Evolutionary conservation across 2,113 vertebrate genomes (phyloP), one percentile per base, ranked within the genome.

Genomic region (Thamnaconus septentrionalis): DNA sequence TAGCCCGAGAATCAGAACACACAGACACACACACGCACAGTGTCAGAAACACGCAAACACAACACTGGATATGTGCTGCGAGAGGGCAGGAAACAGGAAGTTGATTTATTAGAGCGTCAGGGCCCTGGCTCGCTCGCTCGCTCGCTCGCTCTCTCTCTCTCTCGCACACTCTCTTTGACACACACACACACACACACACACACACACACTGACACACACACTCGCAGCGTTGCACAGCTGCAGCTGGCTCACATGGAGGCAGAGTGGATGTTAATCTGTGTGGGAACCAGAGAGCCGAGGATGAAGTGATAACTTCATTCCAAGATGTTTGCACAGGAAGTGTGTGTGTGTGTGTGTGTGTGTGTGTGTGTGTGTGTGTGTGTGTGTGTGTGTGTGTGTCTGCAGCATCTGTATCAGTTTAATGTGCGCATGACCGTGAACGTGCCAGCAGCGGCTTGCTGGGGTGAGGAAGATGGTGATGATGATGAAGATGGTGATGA

Each of bases 241-340:
- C 87, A 87, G 87, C 82, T 87, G 87, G 73, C 80, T 88, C 76
- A 84, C 84, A 82, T 86, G 82, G 87, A 85, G 86, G 62, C 69
- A 52, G 68, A 53, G 64, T 72, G 79, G 82, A 81, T 84, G 81
- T 80, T 89, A 82, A 84, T 85, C 85, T 87, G 75, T 78, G 75
- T 84, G 77, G 76, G 84, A 88, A 83, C 69, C 68, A 68, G 65
- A 80, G 86, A 78, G 76, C 78, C 79, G 63, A 71, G 77, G 79
- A 87, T 77, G 68, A 77, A 86, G 81, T 85, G 84, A 89, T 85
- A 83, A 82, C 83, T 89, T 88, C 45, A 88, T 86, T 78, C 81
- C 75, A 73, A 84, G 71, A 85, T 85, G 81, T 87, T 87, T 86
- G 73, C 66, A 50, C 60, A 80, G 84, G 75, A 81, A 75, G 82